phyloP scores from a whole-genome alignment of 2,797 vertebrate species.

The Aulostomus chinensis region DNA sequence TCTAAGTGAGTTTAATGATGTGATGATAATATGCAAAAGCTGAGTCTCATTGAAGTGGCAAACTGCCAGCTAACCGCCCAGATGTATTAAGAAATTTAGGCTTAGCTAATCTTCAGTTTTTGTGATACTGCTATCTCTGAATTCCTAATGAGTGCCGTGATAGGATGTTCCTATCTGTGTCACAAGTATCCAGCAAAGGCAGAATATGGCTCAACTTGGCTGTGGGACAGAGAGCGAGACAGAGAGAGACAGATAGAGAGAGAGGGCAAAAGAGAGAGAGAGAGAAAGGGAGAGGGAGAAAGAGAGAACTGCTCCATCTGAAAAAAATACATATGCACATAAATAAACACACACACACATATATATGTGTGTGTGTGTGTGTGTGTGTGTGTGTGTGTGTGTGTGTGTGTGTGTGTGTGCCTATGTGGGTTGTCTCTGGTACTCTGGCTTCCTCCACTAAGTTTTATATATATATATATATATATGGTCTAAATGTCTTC shows the following conservation, averaged over 20 bases:
- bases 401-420: no score
- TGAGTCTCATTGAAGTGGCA: constrained; percentile 38
- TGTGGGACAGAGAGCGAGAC: constrained; percentile 8
- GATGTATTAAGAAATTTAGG: constrained; percentile 38
- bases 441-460: no score
- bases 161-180: constrained; percentile 46
- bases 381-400: no score
- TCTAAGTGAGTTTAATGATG: constrained; percentile 47
- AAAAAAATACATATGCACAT: not conserved
- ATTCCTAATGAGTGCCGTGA: constrained; percentile 47
- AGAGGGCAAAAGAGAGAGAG: constrained; percentile 7
- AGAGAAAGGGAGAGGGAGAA: constrained; percentile 1
- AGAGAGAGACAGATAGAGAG: constrained; percentile 4
- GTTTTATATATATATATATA: no score
- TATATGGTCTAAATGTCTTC: no score
- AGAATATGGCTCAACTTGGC: no score
- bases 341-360: not conserved
- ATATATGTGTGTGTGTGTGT: no score
- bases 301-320: not conserved
- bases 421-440: no score
- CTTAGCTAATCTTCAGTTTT: constrained; percentile 46
- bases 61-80: constrained; percentile 43
- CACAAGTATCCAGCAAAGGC: constrained; percentile 16
- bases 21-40: constrained; percentile 39
- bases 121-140: constrained; percentile 37